Percentiles rank a stretch among this genome's conserved stretches.
Evolutionary conservation across 2,888 invertebrate species (phyloP).

Genomic region (Meliscaeva auricollis): DNA sequence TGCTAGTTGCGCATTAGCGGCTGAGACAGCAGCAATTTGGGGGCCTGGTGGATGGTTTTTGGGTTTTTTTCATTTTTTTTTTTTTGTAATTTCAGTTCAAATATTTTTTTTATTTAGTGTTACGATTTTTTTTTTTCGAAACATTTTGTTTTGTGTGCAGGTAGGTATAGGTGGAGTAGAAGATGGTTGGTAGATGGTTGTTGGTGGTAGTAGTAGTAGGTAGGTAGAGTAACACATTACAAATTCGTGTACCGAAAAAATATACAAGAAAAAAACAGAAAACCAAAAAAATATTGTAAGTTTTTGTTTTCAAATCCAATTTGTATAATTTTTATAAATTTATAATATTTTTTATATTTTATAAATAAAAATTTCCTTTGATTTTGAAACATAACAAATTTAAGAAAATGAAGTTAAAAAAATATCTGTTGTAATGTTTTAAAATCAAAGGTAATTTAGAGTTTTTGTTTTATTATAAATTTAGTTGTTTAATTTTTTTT

Average conservation of each 20-base stretch:
- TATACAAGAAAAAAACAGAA: constrained; percentile 76
- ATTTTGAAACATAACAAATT: constrained; percentile 58
- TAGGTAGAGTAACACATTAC: constrained; percentile 73
- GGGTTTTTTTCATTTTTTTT: constrained; percentile 42
- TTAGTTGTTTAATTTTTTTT: constrained; percentile 38
- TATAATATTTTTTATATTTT: constrained; percentile 41
- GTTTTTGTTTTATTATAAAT: constrained; percentile 24
- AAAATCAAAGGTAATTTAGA: constrained; percentile 43
- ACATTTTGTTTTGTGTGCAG: constrained; percentile 75
- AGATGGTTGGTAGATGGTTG: constrained; percentile 70
- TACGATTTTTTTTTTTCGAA: constrained; percentile 72
- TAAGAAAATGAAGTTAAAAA: constrained; percentile 31
- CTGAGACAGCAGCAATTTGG: constrained; percentile 82
- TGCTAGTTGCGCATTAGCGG: constrained; percentile 77
- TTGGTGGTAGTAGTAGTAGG: constrained; percentile 69
- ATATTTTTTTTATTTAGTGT: constrained; percentile 65
- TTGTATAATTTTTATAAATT: constrained; percentile 36
- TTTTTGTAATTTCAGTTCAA: constrained; percentile 54
- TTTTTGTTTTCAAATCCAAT: constrained; percentile 71
- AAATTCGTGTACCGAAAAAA: constrained; percentile 76
- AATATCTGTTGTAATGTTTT: constrained; percentile 43
- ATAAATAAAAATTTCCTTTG: constrained; percentile 34
- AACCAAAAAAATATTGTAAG: constrained; percentile 73
- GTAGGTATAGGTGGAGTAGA: constrained; percentile 62
- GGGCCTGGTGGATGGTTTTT: constrained; percentile 80